Conservation (phyloP, 2,797 vertebrate genomes). For the Denticeps clupeoides region DNA sequence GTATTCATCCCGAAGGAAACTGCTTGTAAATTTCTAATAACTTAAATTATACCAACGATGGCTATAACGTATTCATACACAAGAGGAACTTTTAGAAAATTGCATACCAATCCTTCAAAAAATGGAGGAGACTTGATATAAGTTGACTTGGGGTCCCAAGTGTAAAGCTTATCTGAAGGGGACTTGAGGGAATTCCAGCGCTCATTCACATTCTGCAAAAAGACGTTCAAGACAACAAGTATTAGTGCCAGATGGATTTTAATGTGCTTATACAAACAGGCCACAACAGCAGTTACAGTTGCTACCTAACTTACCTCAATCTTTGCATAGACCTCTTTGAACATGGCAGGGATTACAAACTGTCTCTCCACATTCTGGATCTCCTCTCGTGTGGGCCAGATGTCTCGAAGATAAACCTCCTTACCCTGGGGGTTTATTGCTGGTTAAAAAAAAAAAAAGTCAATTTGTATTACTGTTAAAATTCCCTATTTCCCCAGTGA, state of each 20-base stretch:
- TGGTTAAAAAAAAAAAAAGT: slow-evolving; percentile 29
- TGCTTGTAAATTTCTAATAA: too few relatives aligned
- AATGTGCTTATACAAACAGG: too few relatives aligned
- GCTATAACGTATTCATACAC: background rate
- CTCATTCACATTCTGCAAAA: slow-evolving; percentile 89
- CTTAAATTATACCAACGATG: too few relatives aligned
- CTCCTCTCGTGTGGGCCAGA: slow-evolving; percentile 91
- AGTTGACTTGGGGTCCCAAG: slow-evolving; percentile 87
- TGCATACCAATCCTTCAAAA: slow-evolving; percentile 79
- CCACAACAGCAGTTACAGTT: too few relatives aligned
- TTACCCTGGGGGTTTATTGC: slow-evolving; percentile 68
- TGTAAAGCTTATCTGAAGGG: slow-evolving; percentile 78
- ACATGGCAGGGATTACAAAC: slow-evolving; percentile 93
- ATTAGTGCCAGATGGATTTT: background rate
- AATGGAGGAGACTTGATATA: slow-evolving; percentile 97
- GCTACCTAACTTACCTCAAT: slow-evolving; percentile 68
- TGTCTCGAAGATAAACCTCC: slow-evolving; percentile 78
- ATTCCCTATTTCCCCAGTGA: too few relatives aligned
- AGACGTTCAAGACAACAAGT: background rate
- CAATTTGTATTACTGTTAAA: background rate
- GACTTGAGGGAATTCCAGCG: slow-evolving; percentile 83
- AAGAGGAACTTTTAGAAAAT: background rate
- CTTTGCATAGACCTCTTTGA: slow-evolving; percentile 93
- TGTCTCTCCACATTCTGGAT: slow-evolving; percentile 80
- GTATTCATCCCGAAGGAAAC: too few relatives aligned